Evolutionary conservation across 2,113 vertebrate genomes (phyloP).

Genomic region (Diadophis punctatus): DNA sequence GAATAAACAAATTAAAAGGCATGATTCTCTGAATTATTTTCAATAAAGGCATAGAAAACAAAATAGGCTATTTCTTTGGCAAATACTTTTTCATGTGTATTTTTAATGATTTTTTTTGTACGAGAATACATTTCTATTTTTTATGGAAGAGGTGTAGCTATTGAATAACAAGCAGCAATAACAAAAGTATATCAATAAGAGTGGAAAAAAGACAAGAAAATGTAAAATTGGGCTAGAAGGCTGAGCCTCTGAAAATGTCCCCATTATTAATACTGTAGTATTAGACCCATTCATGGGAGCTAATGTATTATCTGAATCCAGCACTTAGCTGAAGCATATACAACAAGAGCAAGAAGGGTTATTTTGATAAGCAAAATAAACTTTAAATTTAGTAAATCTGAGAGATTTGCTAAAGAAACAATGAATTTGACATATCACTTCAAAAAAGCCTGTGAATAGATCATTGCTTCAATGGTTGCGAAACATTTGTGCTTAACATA

Average conservation of each 20-base stretch:
- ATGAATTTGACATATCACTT: neutral
- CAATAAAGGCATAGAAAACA: neutral
- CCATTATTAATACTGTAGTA: neutral
- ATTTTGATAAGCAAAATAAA: neutral
- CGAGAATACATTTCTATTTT: neutral
- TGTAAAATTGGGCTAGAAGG: neutral
- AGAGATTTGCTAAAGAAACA: neutral
- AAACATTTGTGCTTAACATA: neutral
- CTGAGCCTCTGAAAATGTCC: neutral
- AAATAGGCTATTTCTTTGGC: neutral
- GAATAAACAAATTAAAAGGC: conserved; percentile 7
- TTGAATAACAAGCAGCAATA: neutral
- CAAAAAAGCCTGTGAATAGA: neutral
- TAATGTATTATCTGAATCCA: neutral
- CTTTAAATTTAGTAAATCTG: neutral
- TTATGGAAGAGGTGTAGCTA: neutral
- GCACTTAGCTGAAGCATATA: neutral
- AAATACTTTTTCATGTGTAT: neutral
- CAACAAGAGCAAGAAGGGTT: neutral
- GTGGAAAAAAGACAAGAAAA: neutral
- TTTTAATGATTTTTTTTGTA: neutral
- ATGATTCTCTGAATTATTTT: neutral
- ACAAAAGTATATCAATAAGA: neutral
- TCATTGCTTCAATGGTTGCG: neutral
- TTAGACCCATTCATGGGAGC: neutral